Evolutionary conservation across 2,888 invertebrate genomes (phyloP).

Genomic region (Antitype chi): DNA sequence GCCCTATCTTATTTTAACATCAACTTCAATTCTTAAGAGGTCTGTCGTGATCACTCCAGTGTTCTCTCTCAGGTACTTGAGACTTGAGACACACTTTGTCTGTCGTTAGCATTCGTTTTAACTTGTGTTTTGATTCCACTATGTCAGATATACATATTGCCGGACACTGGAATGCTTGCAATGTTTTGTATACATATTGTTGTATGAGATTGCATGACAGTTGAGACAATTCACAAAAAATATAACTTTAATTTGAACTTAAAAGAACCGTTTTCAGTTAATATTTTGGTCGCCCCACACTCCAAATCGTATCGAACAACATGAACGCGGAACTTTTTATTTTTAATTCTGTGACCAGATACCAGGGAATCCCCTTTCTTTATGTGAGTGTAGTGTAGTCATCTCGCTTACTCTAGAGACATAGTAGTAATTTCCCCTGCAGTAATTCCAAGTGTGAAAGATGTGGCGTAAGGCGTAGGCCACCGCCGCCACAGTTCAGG

Average conservation of each 20-base stretch:
- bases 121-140: background rate
- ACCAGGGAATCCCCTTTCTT: background rate
- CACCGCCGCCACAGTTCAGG: background rate
- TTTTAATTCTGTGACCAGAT: background rate
- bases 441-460: background rate
- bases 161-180: background rate
- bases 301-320: background rate
- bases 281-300: background rate
- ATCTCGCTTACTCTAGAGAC: background rate
- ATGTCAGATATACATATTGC: background rate
- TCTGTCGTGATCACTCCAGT: constrained; percentile 2
- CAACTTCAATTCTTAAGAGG: constrained; percentile 32
- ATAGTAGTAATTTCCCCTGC: background rate
- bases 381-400: background rate
- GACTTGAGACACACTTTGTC: background rate
- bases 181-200: background rate
- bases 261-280: background rate
- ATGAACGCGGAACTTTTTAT: background rate
- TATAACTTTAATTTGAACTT: background rate
- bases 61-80: constrained; percentile 16
- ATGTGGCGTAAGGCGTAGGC: background rate
- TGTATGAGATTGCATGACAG: background rate
- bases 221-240: no score
- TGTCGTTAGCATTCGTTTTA: background rate
- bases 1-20: constrained; percentile 49